Percentiles rank a stretch among this genome's conserved stretches.
Evolutionary conservation across 2,888 invertebrate genomes (phyloP).

Genomic region (Melinaea marsaeus): DNA sequence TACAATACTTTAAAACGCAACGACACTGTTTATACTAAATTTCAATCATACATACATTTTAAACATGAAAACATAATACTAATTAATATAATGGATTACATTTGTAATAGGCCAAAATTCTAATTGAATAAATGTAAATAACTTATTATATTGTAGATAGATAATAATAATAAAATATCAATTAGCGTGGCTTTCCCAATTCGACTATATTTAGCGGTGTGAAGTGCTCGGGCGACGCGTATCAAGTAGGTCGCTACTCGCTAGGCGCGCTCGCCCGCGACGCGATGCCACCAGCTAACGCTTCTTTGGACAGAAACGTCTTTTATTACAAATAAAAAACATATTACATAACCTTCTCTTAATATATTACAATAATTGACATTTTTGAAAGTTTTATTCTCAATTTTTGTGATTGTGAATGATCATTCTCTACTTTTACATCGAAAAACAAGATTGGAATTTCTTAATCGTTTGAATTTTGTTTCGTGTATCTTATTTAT

Average conservation of each 20-base stretch:
- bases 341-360: background rate
- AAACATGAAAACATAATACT: too few species aligned
- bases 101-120: background rate
- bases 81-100: background rate
- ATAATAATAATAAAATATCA: background rate
- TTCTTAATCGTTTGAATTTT: too few species aligned
- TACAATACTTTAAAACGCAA: too few species aligned
- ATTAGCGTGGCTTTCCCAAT: slow-evolving; percentile 49
- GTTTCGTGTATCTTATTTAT: too few species aligned
- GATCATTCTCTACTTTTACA: too few species aligned
- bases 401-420: too few species aligned
- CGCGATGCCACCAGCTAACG: slow-evolving; percentile 45
- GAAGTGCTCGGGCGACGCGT: slow-evolving; percentile 50
- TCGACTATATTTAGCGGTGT: slow-evolving; percentile 59
- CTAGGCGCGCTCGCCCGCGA: slow-evolving; percentile 41
- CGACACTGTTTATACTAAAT: too few species aligned
- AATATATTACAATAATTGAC: too few species aligned
- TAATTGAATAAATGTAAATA: background rate
- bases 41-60: too few species aligned
- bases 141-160: background rate
- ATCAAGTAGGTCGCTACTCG: slow-evolving; percentile 72
- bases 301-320: slow-evolving; percentile 38
- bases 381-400: too few species aligned
- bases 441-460: too few species aligned
- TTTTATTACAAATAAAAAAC: background rate